These are phyloP conservation scores for Melanostoma scalare DNA, from an alignment of 2,888 invertebrate species.

Conservation along the genomic window DNA sequence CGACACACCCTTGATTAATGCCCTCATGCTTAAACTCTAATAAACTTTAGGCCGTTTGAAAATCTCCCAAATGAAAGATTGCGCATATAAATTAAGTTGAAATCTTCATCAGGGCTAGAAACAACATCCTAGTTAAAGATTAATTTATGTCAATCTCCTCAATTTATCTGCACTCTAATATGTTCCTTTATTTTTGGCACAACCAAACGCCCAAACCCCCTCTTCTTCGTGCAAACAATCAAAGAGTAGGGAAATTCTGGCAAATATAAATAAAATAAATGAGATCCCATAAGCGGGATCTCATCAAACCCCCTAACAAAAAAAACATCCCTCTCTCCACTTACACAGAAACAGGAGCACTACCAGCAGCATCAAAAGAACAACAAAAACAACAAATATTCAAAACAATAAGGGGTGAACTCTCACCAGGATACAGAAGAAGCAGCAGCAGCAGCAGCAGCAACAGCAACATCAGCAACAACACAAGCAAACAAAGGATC, in stretches of 20 bases:
- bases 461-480: not conserved
- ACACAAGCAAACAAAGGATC: slow-evolving; percentile 53
- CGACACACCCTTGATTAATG: too few species aligned
- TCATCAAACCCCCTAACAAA: slow-evolving; percentile 40
- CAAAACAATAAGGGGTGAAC: slow-evolving; percentile 19
- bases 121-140: slow-evolving; percentile 39
- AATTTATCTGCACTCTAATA: slow-evolving; percentile 37
- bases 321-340: slow-evolving; percentile 20
- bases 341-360: slow-evolving; percentile 7
- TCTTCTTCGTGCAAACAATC: not conserved
- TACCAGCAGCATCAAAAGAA: not conserved
- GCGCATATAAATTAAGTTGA: slow-evolving; percentile 6
- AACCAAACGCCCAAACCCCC: too few species aligned
- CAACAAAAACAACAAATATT: slow-evolving; percentile 10
- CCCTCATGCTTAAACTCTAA: not conserved
- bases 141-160: slow-evolving; percentile 67
- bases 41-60: not conserved
- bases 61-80: not conserved
- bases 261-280: slow-evolving; percentile 64
- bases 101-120: slow-evolving; percentile 18
- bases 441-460: too few species aligned
- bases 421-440: slow-evolving; percentile 42
- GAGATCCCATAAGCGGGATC: slow-evolving; percentile 66
- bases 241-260: slow-evolving; percentile 17
- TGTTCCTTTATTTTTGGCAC: not conserved